Evolutionary conservation across 2,888 invertebrate species (phyloP).

Genomic region (Tigriopus californicus): DNA sequence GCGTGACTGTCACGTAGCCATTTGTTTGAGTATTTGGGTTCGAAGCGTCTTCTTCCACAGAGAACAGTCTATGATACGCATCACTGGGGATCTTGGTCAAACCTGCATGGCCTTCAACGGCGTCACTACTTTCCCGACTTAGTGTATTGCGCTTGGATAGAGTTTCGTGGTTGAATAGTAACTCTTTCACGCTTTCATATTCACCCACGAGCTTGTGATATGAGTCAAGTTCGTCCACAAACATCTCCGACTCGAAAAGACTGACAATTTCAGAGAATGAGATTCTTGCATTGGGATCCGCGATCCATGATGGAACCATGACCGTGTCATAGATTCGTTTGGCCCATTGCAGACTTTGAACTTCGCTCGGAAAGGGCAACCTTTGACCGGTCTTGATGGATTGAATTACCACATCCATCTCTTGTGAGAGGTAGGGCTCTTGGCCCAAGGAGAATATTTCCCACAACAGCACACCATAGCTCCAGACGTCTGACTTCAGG

Average conservation of each 20-base stretch:
- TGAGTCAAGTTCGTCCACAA: not conserved
- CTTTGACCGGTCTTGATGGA: not conserved
- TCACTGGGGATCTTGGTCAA: no score
- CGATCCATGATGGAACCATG: not conserved
- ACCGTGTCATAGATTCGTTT: not conserved
- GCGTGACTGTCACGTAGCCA: no score
- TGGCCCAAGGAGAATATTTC: conserved; percentile 11
- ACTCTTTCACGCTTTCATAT: not conserved
- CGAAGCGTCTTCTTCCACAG: no score
- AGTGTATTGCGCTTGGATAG: not conserved
- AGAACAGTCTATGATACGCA: no score
- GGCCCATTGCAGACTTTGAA: not conserved
- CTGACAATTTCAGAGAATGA: not conserved
- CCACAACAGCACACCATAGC: conserved; percentile 10
- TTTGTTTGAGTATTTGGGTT: no score
- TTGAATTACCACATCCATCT: not conserved
- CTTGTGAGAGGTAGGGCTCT: conserved; percentile 9
- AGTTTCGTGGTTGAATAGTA: not conserved
- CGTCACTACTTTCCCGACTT: no score
- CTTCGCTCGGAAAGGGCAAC: not conserved
- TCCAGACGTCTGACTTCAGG: conserved; percentile 8
- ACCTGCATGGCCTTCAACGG: no score
- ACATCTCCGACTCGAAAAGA: not conserved
- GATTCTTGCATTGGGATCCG: not conserved
- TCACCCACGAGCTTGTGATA: not conserved